A percentile compares a stretch with the other conserved stretches of the same genome.
These are phyloP conservation scores for Potorous gilbertii DNA, from an alignment of 2,797 vertebrate genomes.

Conservation along the genomic window DNA sequence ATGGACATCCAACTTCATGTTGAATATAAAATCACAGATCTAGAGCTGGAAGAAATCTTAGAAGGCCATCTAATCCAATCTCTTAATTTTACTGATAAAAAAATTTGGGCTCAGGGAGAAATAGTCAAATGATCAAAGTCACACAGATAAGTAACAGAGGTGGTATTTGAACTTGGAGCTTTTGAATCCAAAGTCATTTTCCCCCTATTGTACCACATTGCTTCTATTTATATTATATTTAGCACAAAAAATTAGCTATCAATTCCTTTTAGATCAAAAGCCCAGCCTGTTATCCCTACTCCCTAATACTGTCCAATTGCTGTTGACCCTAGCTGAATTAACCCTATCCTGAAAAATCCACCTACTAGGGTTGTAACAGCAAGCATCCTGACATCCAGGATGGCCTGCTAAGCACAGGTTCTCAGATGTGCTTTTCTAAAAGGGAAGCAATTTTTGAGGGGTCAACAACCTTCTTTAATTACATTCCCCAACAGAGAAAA, in stretches of 20 bases:
- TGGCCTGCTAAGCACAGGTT: too few relatives aligned
- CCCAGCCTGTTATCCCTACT: not conserved
- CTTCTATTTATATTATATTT: not conserved
- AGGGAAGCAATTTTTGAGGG: too few relatives aligned
- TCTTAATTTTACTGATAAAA: not conserved
- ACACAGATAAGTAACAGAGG: too few relatives aligned
- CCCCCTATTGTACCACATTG: not conserved
- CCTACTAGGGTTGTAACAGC: too few relatives aligned
- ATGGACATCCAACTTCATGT: not conserved
- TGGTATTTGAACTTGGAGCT: too few relatives aligned
- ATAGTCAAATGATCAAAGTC: too few relatives aligned
- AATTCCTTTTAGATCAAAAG: not conserved
- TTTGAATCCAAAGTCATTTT: not conserved
- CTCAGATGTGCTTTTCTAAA: too few relatives aligned
- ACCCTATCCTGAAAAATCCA: not conserved
- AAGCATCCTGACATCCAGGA: too few relatives aligned
- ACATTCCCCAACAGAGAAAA: too few relatives aligned
- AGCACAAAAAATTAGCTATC: not conserved
- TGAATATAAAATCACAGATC: not conserved
- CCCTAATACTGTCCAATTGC: not conserved
- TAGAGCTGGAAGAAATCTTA: not conserved
- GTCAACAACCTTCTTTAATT: too few relatives aligned
- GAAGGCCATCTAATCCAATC: not conserved
- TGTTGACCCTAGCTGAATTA: not conserved
- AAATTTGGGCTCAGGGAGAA: not conserved